These are phyloP conservation scores for Gyps fulvus DNA, from an alignment of 2,113 vertebrate genomes.

Conservation along the genomic window DNA sequence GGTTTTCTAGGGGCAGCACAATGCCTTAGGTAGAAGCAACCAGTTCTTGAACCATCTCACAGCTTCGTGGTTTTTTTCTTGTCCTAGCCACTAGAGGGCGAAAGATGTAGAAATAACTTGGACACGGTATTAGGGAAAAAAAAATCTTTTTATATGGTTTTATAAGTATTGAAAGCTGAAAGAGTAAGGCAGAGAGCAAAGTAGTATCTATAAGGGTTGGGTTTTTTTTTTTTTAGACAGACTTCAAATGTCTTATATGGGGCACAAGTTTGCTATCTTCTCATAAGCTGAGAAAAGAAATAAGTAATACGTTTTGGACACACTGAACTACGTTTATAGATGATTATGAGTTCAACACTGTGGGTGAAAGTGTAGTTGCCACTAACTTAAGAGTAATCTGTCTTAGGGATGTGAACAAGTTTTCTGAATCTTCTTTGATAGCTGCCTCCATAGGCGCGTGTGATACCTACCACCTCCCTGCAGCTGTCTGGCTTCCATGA, in stretches of 20 bases:
- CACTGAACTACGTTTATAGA: not conserved
- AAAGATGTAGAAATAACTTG: not conserved
- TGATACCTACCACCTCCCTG: not conserved
- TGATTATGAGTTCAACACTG: not conserved
- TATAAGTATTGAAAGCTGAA: not conserved
- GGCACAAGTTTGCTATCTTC: not conserved
- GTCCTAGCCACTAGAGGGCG: not conserved
- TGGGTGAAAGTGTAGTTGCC: not conserved
- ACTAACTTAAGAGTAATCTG: not conserved
- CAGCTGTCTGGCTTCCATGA: not conserved
- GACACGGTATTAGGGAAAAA: accelerated
- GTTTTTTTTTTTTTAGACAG: not conserved
- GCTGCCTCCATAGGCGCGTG: not conserved
- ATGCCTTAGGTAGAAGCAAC: not conserved
- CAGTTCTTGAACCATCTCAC: not conserved
- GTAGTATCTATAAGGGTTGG: not conserved
- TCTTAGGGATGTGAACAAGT: not conserved
- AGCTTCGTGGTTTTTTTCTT: not conserved
- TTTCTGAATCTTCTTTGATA: not conserved
- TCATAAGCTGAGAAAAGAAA: not conserved
- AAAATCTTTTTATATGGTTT: not conserved
- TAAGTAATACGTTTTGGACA: not conserved
- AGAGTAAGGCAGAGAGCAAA: not conserved
- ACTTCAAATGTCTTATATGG: not conserved
- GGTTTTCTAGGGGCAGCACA: not conserved